Evolutionary conservation across 2,113 vertebrate genomes (phyloP), one percentile per base, ranked within the genome.

Genomic region (Corythaixoides concolor): DNA sequence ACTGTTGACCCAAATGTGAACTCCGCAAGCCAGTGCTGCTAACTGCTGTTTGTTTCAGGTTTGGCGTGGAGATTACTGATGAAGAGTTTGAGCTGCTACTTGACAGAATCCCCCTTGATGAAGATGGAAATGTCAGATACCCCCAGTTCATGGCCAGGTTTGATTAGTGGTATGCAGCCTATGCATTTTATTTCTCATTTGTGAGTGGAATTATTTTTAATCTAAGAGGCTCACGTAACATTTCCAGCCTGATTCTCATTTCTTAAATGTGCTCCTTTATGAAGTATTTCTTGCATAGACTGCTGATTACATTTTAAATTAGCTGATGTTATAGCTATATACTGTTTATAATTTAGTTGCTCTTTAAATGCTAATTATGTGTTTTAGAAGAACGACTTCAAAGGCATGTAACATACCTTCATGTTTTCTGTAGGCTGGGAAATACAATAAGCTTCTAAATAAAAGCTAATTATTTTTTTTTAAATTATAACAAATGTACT

Each of bases 31-130:
- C 90, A 98, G 98, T 97, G 96, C 93, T 94, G 94, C 96, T 96
- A 97, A 97, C 97, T 98, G 97, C 96, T 92, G 70, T 97, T 95
- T 97, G 97, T 98, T 98, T 97, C 97, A 98, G 97, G 98, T 98
- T 98, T 96, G 98, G 97, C 50, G 97, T 97, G 90, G 97, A 98
- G 98, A 98, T 99, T 98, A 98, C 98, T 96, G 98, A 99, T 97
- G 97, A 98, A 97, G 98, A 99, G 97, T 98, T 98, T 98, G 98
- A 98, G 97, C 98, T 98, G 98, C 98, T 98, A 97, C 98, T 98
- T 98, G 97, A 98, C 98, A 98, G 98, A 98, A 98, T 98, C 96
- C 96, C 85, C 56, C 98, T 98, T 97, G 98, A 98, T 97, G 94
- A 97, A 97, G 98, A 98, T 95, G 97, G 97, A 98, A 98, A 98